These are phyloP conservation scores for Noctuana brunneofusca DNA, from an alignment of 2,888 invertebrate genomes.

Conservation along the genomic window DNA sequence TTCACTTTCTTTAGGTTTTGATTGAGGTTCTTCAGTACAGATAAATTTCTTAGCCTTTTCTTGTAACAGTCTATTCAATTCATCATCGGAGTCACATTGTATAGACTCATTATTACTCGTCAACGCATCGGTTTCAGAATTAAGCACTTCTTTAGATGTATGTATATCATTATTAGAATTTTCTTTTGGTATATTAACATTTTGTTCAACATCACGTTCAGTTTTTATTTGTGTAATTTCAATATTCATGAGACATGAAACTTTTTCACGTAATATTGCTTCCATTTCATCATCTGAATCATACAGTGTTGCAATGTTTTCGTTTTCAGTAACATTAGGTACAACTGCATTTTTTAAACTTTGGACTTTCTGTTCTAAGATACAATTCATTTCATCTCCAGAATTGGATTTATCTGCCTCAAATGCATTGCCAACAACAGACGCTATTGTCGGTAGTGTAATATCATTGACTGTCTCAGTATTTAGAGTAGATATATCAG, in stretches of 20 bases:
- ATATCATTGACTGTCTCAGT: background rate
- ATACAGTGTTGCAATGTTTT: background rate
- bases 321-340: background rate
- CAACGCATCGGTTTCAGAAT: background rate
- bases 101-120: background rate
- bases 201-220: conserved; percentile 3
- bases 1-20: conserved; percentile 1
- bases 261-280: conserved; percentile 25
- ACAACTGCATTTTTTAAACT: background rate
- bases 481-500: background rate
- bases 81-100: conserved; percentile 27
- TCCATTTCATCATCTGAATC: conserved; percentile 34
- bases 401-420: conserved; percentile 26
- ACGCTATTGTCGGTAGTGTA: conserved; percentile 44
- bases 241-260: conserved; percentile 7
- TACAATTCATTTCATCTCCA: conserved; percentile 14
- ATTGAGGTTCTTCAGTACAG: conserved; percentile 7
- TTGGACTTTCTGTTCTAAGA: background rate
- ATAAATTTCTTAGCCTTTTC: conserved; percentile 25
- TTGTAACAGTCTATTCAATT: conserved; percentile 25
- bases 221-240: conserved; percentile 27
- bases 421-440: conserved; percentile 44
- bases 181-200: background rate
- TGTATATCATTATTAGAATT: background rate
- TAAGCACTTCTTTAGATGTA: background rate